Evolutionary conservation across 2,113 vertebrate species (phyloP), one percentile per base, ranked within the genome.

Genomic region (Fulmarus glacialis): DNA sequence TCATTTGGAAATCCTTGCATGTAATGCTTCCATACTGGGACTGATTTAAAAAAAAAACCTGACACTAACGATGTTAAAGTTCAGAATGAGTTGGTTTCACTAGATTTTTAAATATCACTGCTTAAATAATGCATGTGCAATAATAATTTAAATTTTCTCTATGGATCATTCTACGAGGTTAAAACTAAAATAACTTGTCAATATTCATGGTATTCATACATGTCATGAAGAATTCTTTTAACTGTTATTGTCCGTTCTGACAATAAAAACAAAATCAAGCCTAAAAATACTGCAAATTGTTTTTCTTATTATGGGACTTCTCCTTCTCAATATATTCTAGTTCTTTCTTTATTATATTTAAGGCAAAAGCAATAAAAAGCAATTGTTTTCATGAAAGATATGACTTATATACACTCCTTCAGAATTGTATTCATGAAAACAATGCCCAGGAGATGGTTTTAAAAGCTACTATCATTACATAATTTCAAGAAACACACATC

Each of bases 291-390:
- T 78, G 38, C 5, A 96, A 86, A 83, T 74, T 52, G 14, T 47
- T 97, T 93, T 97, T 83, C 60, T 81, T 94, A 92, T 89, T 93
- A 89, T 92, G 36, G 30, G 52, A 47, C 29, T 82, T 80, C 59
- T 82, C 73, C 12, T 79, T 86, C 56, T 87, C 78, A 79, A 68
- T 91, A 73, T 83, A 92, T 88, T 90, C 66, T 82, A 48, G 40
- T 72, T 82, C 74, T 59, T 79, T 85, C 56, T 78, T 95, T 93
- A 97, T 92, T 94, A 81, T 87, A 93, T 96, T 93, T 95, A 92
- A 89, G 42, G 63, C 47, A 96, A 94, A 91, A 92, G 40, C 86
- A 96, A 97, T 97, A 95, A 97, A 97, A 95, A 89, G 9, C 59
- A 93, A 96, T 95, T 94, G 71, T 93, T 96, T 81, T 89, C 15